Evolutionary conservation across 2,113 vertebrate genomes (phyloP), one percentile per base, ranked within the genome.

Genomic region (Daubentonia madagascariensis): DNA sequence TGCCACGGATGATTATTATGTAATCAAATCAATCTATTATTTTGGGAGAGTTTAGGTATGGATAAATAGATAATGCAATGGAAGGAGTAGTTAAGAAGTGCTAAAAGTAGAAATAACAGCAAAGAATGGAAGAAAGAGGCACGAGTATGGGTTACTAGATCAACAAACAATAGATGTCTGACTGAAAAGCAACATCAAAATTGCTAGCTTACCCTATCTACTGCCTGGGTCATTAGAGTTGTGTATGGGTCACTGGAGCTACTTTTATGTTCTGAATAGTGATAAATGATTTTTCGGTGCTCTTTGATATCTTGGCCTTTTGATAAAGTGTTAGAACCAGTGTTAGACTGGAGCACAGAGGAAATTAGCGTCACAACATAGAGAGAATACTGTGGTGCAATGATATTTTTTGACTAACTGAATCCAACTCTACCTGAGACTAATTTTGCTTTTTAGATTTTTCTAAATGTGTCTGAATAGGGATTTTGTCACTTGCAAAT

Each of bases 251-350:
- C 79, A 90, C 79, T 84, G 40, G 48, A 84, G 48, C 9, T 68
- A 65, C 67, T 80, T 96, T 80, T 83, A 68, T 80, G 20, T 63
- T 86, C 79, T 65, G 48, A 95, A 78, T 30, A 75, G 52, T 73
- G 92, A 92, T 89, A 94, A 96, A 95, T 63, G 45, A 72, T 89
- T 97, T 83, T 75, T 73, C 59, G 73, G 12, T 8, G 32, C 30
- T 61, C 86, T 95, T 43, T 90, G 73, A 79, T 92, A 59, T 40
- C 81, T n/a, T 72, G 65, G 13, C 37, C 73, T 93, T 97, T 95
- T 81, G 92, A 89, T 70, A 81, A 1, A 48, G 35, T 75, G 32
- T 61, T 81, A 50, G 16, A 73, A n/a, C 61, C 32, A 73, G 23
- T 23, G 20, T 45, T 12, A 92, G 17, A 86, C n/a, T 92, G 23